phyloP scores from a whole-genome alignment of 1,140 invertebrate genomes.

The Odontomachus brunneus region DNA sequence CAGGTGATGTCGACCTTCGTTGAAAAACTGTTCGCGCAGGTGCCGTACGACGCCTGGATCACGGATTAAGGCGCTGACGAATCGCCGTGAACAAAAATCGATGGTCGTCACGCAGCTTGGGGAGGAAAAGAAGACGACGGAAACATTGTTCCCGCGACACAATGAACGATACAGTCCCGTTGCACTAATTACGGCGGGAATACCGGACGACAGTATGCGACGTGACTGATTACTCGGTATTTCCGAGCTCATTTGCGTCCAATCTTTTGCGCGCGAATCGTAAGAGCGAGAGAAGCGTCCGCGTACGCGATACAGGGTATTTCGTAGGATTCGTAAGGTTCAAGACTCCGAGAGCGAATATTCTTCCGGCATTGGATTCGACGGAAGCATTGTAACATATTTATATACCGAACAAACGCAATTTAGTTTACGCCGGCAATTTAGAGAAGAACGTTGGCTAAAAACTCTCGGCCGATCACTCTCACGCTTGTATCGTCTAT shows the following conservation, averaged over 20 bases:
- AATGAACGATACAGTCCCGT: not conserved
- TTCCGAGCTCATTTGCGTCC: too few relatives aligned
- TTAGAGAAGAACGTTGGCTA: too few relatives aligned
- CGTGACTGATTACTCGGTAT: not conserved
- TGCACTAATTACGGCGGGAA: not conserved
- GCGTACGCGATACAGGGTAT: constrained; percentile 26
- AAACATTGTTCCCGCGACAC: not conserved
- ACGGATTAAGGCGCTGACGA: constrained; percentile 77
- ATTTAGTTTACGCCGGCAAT: too few relatives aligned
- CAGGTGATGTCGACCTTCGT: constrained; percentile 91
- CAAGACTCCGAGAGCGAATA: not conserved
- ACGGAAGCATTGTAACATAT: not conserved
- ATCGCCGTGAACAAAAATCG: not conserved
- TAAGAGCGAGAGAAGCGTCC: too few relatives aligned
- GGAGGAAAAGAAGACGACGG: not conserved
- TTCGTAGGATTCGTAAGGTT: not conserved
- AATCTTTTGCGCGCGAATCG: not conserved
- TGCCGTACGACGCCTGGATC: constrained; percentile 92
- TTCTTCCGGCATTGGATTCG: not conserved
- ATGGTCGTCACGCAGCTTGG: not conserved
- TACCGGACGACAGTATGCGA: not conserved
- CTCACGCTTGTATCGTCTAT: too few relatives aligned
- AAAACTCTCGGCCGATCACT: too few relatives aligned
- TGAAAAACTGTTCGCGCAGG: constrained; percentile 90
- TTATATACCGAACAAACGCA: too few relatives aligned